Base-by-base conservation (phyloP, 2,888 invertebrate species). In the Volucella inflata region DNA sequence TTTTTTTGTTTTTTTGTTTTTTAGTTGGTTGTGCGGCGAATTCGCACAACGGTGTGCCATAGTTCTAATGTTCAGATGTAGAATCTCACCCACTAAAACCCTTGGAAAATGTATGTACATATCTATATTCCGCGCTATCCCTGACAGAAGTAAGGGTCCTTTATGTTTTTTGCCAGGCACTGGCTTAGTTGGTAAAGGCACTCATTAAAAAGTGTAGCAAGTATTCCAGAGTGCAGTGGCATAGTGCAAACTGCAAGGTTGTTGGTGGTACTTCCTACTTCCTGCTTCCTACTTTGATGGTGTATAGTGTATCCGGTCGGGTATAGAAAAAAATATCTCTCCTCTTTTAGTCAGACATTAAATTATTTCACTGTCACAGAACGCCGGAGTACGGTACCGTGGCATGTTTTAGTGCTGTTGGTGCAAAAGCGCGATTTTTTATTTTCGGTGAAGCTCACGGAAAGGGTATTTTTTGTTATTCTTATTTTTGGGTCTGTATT, bases 351-450 rank as follows among this genome's bases (percentile, higher is more conserved):
- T 55, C 64, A 76, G 85, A 81, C 85, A 81, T 77, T 80, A 85
- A 81, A 85, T 85, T 80, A 85, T 85, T 77, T 80, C 72, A 81
- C 85, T 85, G 85, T 81, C 85, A 85, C 76, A 70, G 40, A 68
- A 30, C 6, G 30, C 30, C 30, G 6, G 30, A 30, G 30, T 30
- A 30, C 30, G 30, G 4, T 30, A 30, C 30, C 30, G 38, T 36
- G 60, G 14, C 60, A 53, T 75, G 75, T 70, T 84, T 74, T 64
- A 62, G 16, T 36, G 77, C 70, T 57, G 50, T 71, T 70, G 67
- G 65, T 75, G 78, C 75, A 84, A 79, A 78, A 77, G 46, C 14
- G 51, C 55, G 77, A 57, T 70, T 51, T 68, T 42, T 55, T 79
- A 71, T 65, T 70, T 65, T 44, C 51, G 36, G 12, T 8, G 53